Percentiles rank a stretch among this genome's conserved stretches.
Evolutionary conservation across 2,797 vertebrate genomes (phyloP).

Genomic region (Enteromius anoplus): DNA sequence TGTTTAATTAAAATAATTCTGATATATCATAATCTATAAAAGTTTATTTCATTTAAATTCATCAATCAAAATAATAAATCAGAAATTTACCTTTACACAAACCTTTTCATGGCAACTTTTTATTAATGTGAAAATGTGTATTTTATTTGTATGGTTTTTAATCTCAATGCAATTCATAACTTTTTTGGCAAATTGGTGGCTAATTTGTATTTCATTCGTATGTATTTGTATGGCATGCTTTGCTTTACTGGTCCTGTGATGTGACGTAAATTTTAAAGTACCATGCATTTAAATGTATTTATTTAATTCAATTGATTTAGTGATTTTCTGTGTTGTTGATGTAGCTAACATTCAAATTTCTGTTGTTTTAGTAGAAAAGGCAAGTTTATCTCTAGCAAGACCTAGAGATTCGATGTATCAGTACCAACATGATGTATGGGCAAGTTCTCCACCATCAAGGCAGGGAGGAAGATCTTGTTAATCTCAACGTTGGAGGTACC

Average conservation of each 20-base stretch:
- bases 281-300: background rate
- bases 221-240: no score
- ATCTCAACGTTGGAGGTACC: conserved; percentile 94
- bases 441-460: conserved; percentile 87
- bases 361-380: background rate
- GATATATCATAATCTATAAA: background rate
- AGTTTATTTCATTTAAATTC: background rate
- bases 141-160: no score
- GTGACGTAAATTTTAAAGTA: background rate
- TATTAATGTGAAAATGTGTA: background rate
- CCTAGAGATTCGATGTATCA: background rate
- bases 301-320: background rate
- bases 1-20: background rate
- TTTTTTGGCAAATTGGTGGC: background rate
- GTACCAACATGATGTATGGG: conserved; percentile 91
- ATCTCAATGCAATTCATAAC: background rate
- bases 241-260: background rate
- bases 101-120: background rate
- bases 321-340: background rate
- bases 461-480: conserved; percentile 85
- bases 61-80: no score
- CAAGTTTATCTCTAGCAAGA: background rate
- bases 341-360: conserved; percentile 11
- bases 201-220: background rate
- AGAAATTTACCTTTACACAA: background rate